These are phyloP conservation scores for Caerostris darwini DNA, from an alignment of 1,140 invertebrate species.

Conservation along the genomic window DNA sequence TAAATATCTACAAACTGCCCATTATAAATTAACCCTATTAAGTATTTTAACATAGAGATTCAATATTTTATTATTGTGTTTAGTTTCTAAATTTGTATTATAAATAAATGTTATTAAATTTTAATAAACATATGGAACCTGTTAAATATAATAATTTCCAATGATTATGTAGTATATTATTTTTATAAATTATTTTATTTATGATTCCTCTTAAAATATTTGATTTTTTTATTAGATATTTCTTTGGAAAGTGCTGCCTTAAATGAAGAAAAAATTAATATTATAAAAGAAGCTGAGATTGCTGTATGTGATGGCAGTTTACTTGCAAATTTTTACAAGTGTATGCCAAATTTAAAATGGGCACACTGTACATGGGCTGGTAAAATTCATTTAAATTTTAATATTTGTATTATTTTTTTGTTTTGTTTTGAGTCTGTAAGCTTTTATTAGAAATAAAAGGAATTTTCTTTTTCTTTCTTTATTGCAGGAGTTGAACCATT, in stretches of 20 bases:
- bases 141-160: no score
- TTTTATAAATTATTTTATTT: no score
- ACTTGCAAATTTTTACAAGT: constrained; percentile 49
- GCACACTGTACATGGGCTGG: constrained; percentile 73
- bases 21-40: no score
- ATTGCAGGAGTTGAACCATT: background rate
- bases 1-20: no score
- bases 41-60: no score
- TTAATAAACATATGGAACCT: no score
- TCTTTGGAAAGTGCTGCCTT: background rate
- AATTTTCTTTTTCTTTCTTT: background rate
- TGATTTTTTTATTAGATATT: background rate
- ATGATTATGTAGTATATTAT: no score
- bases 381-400: background rate
- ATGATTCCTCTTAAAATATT: background rate
- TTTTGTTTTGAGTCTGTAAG: background rate
- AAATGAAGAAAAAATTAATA: constrained; percentile 30
- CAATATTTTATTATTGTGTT: no score
- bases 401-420: background rate
- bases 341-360: constrained; percentile 68
- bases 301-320: constrained; percentile 23
- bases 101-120: no score
- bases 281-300: constrained; percentile 44
- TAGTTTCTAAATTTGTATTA: no score
- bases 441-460: background rate